Conservation (phyloP, 2,888 invertebrate genomes). For the Molorchus minor region DNA sequence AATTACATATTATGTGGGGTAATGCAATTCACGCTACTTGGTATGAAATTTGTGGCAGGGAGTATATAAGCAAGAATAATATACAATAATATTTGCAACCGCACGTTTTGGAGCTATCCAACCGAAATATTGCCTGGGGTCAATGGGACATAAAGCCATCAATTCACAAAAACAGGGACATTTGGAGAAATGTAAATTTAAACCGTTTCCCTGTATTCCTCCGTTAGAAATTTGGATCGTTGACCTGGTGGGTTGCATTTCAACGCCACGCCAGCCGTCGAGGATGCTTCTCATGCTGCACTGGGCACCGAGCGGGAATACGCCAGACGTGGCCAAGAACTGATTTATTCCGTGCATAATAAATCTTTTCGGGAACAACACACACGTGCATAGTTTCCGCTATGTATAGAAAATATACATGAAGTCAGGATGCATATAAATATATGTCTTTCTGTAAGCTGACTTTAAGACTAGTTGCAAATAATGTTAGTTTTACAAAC, state of each 20-base stretch:
- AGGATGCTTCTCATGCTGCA: slow-evolving; percentile 11
- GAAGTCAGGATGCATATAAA: not conserved
- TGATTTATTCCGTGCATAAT: slow-evolving; percentile 17
- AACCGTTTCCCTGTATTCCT: slow-evolving; percentile 2
- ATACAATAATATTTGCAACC: slow-evolving; percentile 35
- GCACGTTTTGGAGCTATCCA: slow-evolving; percentile 12
- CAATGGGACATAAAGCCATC: slow-evolving; percentile 11
- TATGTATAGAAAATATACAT: not conserved
- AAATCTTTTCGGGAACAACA: slow-evolving; percentile 20
- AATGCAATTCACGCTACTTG: slow-evolving; percentile 30
- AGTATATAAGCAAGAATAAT: slow-evolving; percentile 31
- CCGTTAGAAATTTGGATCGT: slow-evolving; percentile 8
- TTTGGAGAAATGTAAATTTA: slow-evolving; percentile 16
- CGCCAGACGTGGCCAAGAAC: not conserved
- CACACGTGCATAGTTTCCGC: slow-evolving; percentile 4
- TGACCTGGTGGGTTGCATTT: slow-evolving; percentile 14
- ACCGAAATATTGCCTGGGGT: not conserved
- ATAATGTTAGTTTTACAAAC: too few species aligned
- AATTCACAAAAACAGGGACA: slow-evolving; percentile 2
- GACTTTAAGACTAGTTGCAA: too few species aligned
- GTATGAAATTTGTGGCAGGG: slow-evolving; percentile 35
- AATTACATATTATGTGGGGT: slow-evolving; percentile 28
- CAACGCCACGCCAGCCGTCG: not conserved
- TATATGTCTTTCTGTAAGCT: not conserved
- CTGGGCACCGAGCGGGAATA: slow-evolving; percentile 4